Evolutionary conservation across 2,797 vertebrate genomes (phyloP), one percentile per base, ranked within the genome.

Genomic region (Rhinella marina): DNA sequence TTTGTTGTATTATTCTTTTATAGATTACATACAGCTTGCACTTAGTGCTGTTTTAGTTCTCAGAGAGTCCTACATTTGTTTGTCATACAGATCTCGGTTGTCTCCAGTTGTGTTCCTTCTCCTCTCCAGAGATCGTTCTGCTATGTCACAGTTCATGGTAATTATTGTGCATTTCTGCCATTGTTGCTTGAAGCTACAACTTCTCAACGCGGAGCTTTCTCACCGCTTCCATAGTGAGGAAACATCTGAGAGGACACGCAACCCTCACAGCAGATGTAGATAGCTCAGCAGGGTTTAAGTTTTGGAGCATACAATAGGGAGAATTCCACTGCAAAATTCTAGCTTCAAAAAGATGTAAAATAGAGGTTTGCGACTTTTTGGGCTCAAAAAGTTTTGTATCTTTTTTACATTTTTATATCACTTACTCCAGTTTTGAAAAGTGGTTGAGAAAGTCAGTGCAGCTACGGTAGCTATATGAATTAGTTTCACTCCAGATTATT

Each of bases 141-240:
- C 81, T 90, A 85, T 90, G 91, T 92, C 90, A 92, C 80, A 82
- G 91, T 90, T 92, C 90, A 85, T 82, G 25, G 79, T 89, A 90
- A 77, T 90, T 90, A 86, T 83, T 81, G 0, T 59, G 73, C 84
- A 64, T 87, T 90, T 86, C 84, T 91, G 84, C 70, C 77, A 90
- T 88, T 90, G 90, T 90, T 27, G 11, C 78, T 91, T 84, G 25
- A 61, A 92, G 80, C 85, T 61, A 76, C 77, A 82, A 1, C 0
- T 88, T 90, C 88, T 88, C 88, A 89, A 86, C 75, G 87, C 92
- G 90, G 90, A 91, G 79, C 13, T 2, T 80, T 86, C 73, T 90
- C 90, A 90, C 77, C 89, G 85, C 75, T 88, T 88, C 90, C 91
- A 93, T 89, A 83, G 90, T 89, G 83, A 85, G 88, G 88, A 86